Evolutionary conservation across 2,113 vertebrate species (phyloP).

Genomic region (Ailuropoda melanoleuca): DNA sequence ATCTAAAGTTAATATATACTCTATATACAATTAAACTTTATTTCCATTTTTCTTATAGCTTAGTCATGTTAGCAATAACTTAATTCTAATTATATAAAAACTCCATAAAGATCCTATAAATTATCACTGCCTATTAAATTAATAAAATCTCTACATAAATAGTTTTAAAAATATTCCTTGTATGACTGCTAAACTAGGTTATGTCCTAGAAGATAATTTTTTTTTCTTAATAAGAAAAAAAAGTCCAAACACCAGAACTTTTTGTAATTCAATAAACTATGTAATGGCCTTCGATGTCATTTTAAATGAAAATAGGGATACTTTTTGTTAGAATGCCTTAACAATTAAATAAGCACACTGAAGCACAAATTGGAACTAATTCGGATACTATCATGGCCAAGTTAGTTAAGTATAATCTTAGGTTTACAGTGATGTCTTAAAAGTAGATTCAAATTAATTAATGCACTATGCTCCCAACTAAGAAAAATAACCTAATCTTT

Average conservation of each 20-base stretch:
- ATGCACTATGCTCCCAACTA: neutral
- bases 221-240: neutral
- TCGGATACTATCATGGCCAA: neutral
- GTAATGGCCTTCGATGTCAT: neutral
- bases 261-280: neutral
- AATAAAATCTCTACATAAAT: neutral
- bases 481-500: neutral
- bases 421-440: neutral
- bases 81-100: neutral
- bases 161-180: constrained; percentile 15
- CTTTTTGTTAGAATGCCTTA: neutral
- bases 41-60: neutral
- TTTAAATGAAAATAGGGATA: neutral
- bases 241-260: neutral
- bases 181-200: neutral
- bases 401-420: neutral
- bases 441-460: neutral
- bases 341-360: neutral
- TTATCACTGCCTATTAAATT: neutral
- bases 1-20: neutral
- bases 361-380: neutral
- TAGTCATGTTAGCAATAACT: neutral
- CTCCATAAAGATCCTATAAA: neutral
- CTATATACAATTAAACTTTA: neutral
- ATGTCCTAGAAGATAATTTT: neutral